Conservation (phyloP, 2,113 vertebrate genomes). For the Colaptes auratus region DNA sequence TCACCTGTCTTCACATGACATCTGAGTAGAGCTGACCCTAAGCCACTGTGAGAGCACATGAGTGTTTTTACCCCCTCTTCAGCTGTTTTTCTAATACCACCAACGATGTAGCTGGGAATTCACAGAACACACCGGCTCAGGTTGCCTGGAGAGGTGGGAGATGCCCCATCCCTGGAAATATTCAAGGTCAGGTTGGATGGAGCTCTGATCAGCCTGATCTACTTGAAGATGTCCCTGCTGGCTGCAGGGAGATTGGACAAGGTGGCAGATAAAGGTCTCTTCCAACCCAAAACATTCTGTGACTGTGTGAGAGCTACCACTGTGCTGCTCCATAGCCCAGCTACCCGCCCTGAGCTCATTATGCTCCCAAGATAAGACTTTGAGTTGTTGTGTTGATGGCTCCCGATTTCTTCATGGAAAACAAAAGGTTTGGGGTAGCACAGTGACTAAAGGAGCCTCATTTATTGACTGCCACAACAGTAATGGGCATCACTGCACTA, state of each 20-base stretch:
- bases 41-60: background rate
- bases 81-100: background rate
- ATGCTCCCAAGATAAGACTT: constrained; percentile 71
- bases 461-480: background rate
- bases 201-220: too few species aligned
- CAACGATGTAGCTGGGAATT: background rate
- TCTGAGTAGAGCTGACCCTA: background rate
- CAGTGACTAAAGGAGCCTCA: fast-evolving
- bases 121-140: background rate
- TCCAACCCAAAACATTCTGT: too few species aligned
- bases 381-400: background rate
- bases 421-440: background rate
- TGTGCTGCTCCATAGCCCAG: background rate
- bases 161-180: too few species aligned
- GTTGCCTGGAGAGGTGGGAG: too few species aligned
- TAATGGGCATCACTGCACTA: background rate
- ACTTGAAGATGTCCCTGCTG: too few species aligned
- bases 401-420: constrained; percentile 46
- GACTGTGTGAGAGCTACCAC: background rate
- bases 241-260: too few species aligned
- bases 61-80: background rate
- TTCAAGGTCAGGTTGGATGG: too few species aligned
- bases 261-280: too few species aligned
- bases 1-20: fast-evolving
- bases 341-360: constrained; percentile 10